Evolutionary conservation across 30 jellyfish, hydroid and myxozoan genomes (phyloP).

Genomic region (Sanderia malayensis): DNA sequence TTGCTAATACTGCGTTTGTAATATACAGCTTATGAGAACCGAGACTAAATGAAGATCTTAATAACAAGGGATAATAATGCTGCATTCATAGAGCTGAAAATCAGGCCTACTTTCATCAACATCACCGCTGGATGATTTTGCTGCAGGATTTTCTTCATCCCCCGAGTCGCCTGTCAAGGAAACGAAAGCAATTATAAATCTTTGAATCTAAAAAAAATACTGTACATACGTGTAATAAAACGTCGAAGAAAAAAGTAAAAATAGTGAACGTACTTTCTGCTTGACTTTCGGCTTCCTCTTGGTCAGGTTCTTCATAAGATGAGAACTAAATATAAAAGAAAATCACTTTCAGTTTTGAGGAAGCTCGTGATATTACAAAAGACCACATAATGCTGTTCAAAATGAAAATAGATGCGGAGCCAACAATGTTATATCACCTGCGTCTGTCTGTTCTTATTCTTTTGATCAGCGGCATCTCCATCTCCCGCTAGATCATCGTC

Average conservation of each 20-base stretch:
- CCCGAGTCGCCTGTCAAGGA: conserved; percentile 47
- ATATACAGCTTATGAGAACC: no score
- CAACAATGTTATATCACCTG: conserved; percentile 55
- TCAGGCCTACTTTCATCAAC: conserved; percentile 13
- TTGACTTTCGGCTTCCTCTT: conserved; percentile 57
- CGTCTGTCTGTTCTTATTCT: conserved; percentile 73
- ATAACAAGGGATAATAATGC: no score
- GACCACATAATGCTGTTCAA: no score
- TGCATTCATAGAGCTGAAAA: no score
- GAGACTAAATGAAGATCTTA: no score
- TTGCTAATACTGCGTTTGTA: no score
- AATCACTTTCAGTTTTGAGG: no score
- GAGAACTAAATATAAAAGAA: conserved; percentile 52
- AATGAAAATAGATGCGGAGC: no score
- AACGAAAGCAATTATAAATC: no score
- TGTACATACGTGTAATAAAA: no score
- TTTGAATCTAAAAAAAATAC: no score
- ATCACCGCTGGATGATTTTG: background rate
- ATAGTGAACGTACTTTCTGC: conserved; percentile 20
- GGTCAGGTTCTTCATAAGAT: conserved; percentile 94
- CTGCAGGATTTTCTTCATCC: conserved; percentile 20
- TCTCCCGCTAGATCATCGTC: conserved; percentile 81
- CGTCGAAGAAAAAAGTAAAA: background rate
- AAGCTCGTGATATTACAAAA: no score
- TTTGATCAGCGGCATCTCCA: conserved; percentile 85